Percentiles rank a stretch among this genome's conserved stretches.
phyloP scores from a whole-genome alignment of 1,140 invertebrate genomes.

The Batillaria attramentaria region DNA sequence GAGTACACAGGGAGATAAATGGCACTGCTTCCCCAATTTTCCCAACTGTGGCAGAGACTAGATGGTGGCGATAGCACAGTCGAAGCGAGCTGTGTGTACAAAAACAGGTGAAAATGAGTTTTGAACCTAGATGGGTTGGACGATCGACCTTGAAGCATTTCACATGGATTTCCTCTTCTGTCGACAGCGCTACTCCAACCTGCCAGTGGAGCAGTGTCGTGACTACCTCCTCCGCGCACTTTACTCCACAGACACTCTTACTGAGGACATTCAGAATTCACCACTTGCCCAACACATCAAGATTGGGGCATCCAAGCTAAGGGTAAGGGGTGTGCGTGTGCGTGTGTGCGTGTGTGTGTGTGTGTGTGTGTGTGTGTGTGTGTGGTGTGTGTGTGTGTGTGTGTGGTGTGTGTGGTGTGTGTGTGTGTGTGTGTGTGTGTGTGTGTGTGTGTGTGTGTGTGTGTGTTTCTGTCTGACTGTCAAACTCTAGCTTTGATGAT shows the following conservation, averaged over 20 bases:
- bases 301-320: slow-evolving; percentile 50
- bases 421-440: not conserved
- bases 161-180: not conserved
- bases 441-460: not conserved
- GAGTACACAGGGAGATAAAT: no score
- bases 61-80: no score
- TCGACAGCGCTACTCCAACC: slow-evolving; percentile 31
- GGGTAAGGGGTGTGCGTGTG: slow-evolving; percentile 38
- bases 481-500: not conserved
- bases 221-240: slow-evolving; percentile 59
- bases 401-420: not conserved
- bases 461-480: not conserved
- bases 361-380: not conserved
- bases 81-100: not conserved
- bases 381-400: not conserved
- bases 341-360: not conserved
- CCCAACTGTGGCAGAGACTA: no score
- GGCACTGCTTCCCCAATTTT: no score
- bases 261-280: slow-evolving; percentile 23
- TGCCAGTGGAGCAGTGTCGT: slow-evolving; percentile 38
- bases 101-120: not conserved
- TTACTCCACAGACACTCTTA: slow-evolving; percentile 53
- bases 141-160: no score
- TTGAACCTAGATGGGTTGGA: not conserved
- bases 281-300: slow-evolving; percentile 51